Base-by-base conservation (phyloP, 2,113 vertebrate species). In the Bujurquina vittata region DNA sequence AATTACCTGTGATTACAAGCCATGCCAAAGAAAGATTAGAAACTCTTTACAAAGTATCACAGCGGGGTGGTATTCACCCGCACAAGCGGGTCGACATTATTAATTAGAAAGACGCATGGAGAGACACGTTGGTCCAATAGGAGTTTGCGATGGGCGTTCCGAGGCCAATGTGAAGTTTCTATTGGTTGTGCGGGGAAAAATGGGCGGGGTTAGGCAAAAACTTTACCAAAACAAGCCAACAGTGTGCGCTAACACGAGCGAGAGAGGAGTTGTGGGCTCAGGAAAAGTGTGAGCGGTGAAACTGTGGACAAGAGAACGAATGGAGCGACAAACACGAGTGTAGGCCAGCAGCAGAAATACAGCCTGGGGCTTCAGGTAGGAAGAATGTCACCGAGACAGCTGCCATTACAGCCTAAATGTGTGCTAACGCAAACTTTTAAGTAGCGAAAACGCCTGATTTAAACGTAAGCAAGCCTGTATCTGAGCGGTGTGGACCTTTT, bases 201-300 rank as follows among this genome's bases (percentile, higher is more conserved):
- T 23, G 72, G 94, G 95, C 85, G 91, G 84, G 72, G 79, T 33
- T 65, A 46, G 22, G 12, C 2, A 29, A 26, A 23, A 3, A 12
- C 61, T 35, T 84, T 1, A 49, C 88, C 93, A 94, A 94, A 94
- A 92, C 91, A 94, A 89, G 91, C 18, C 6, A 67, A 26, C 20
- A 2, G 83, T 77, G 77, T 88, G 88, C 61, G 17, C 46, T 3
- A 54, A 87, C 89, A 84, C 72, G 65, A 88, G 89, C 7, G 10
- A 20, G 1, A 33, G 8, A 31, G 10, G 33, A 75, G 69, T 75
- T n/a, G 2, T 1, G 26, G 65, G 54, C 12, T 0, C 4, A 4
- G 29, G 6, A 29, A 7, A 54, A 78, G 43, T 40, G 4, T 2
- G 54, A 7, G 1, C 4, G 11, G 18, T 22, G 7, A 26, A 0